Conservation (phyloP, 2,888 invertebrate species). For the Conus canariensis region DNA sequence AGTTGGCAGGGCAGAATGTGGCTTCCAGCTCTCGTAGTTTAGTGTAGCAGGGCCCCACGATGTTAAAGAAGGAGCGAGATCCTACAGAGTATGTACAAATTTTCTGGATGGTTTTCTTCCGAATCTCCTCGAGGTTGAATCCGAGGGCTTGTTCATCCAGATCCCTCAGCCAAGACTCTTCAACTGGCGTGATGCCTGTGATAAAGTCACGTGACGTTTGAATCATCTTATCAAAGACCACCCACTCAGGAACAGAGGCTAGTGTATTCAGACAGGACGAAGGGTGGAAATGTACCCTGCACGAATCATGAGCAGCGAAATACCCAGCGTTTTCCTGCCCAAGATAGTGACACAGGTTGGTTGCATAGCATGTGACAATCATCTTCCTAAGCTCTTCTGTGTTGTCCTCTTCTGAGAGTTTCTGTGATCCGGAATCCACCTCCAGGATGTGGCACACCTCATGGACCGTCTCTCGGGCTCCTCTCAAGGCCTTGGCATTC, state of each 20-base stretch:
- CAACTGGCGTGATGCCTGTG: slow-evolving; percentile 65
- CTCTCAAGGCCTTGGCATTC: slow-evolving; percentile 73
- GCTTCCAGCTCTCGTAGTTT: slow-evolving; percentile 58
- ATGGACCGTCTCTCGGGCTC: slow-evolving; percentile 63
- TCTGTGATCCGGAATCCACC: slow-evolving; percentile 52
- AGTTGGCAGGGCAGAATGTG: slow-evolving; percentile 41
- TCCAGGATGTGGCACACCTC: slow-evolving; percentile 61
- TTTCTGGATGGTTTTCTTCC: slow-evolving; percentile 49
- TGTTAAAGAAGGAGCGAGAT: slow-evolving; percentile 50
- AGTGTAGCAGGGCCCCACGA: slow-evolving; percentile 62
- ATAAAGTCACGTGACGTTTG: slow-evolving; percentile 67
- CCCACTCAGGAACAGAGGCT: slow-evolving; percentile 64
- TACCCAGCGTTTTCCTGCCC: slow-evolving; percentile 70
- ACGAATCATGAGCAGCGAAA: slow-evolving; percentile 51
- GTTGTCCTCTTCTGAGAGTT: slow-evolving; percentile 49
- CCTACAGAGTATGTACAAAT: slow-evolving; percentile 55
- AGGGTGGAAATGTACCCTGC: slow-evolving; percentile 67
- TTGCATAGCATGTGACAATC: slow-evolving; percentile 60
- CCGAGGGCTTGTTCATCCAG: slow-evolving; percentile 37
- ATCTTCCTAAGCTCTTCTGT: slow-evolving; percentile 55
- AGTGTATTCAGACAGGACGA: slow-evolving; percentile 64
- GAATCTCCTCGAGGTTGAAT: slow-evolving; percentile 51
- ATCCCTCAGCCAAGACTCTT: slow-evolving; percentile 57
- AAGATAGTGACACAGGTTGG: slow-evolving; percentile 64
- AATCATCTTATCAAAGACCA: slow-evolving; percentile 67